Evolutionary conservation across 2,797 vertebrate species (phyloP).

Genomic region (Dipus sagitta): DNA sequence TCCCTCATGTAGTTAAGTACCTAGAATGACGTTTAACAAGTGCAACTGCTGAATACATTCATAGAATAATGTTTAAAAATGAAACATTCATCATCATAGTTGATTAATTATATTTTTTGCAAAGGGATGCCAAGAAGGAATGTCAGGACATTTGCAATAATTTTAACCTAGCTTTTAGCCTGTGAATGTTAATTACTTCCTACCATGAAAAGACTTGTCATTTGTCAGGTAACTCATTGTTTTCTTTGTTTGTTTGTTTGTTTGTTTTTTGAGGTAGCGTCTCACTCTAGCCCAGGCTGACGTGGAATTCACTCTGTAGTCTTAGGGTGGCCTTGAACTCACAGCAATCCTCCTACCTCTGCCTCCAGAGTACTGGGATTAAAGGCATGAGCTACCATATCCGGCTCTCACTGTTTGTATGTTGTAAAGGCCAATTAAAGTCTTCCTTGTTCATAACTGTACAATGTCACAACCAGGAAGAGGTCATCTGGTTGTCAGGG

Average conservation of each 20-base stretch:
- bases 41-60: not conserved
- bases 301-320: too few species aligned
- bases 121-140: not conserved
- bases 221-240: not conserved
- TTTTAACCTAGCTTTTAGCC: not conserved
- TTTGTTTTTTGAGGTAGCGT: too few species aligned
- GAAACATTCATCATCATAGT: not conserved
- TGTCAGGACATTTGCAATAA: not conserved
- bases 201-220: not conserved
- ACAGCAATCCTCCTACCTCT: too few species aligned
- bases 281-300: too few species aligned
- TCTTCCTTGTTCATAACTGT: not conserved
- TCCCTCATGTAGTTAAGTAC: not conserved
- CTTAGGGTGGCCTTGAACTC: too few species aligned
- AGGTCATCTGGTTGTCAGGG: not conserved
- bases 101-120: not conserved
- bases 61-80: not conserved
- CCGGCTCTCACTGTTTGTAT: not conserved
- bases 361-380: too few species aligned
- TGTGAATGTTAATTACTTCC: not conserved
- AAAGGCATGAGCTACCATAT: too few species aligned
- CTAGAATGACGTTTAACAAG: not conserved
- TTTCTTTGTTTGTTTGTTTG: not conserved
- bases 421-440: not conserved
- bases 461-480: not conserved